A percentile compares a stretch with the other conserved stretches of the same genome.
phyloP scores from a whole-genome alignment of 2,888 invertebrate species.

The Lydus trimaculatus region DNA sequence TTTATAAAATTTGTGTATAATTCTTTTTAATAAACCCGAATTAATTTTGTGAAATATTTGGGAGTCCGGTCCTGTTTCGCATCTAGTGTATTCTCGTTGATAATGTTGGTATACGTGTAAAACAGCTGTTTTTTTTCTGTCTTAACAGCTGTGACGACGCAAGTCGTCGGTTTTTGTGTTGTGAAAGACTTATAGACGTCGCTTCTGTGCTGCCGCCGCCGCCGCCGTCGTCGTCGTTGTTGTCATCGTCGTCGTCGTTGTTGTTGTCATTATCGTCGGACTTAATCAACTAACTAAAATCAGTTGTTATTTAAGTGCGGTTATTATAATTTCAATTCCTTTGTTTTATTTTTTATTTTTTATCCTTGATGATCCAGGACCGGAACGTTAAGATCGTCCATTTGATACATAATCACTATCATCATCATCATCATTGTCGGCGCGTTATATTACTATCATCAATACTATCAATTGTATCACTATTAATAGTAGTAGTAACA shows the following conservation, averaged over 20 bases:
- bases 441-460: not conserved
- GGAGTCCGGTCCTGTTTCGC: not conserved
- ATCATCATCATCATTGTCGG: not conserved
- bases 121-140: conserved; percentile 24
- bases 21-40: too few relatives aligned
- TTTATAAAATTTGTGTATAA: too few relatives aligned
- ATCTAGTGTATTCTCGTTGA: not conserved
- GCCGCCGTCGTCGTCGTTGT: not conserved
- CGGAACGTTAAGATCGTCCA: conserved; percentile 37
- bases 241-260: not conserved
- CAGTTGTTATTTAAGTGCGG: not conserved
- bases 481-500: not conserved
- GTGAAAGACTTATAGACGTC: conserved; percentile 11
- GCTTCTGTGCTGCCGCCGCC: not conserved
- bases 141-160: conserved; percentile 18
- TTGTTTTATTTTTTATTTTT: not conserved
- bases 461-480: not conserved
- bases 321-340: not conserved
- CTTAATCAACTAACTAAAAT: not conserved
- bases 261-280: not conserved
- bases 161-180: conserved; percentile 7
- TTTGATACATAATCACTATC: not conserved
- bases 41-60: not conserved
- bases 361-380: conserved; percentile 43
- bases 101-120: not conserved